Percentiles rank a stretch among this genome's conserved stretches.
Conservation (phyloP, 2,888 invertebrate species). For the Brachylomia viminalis region DNA sequence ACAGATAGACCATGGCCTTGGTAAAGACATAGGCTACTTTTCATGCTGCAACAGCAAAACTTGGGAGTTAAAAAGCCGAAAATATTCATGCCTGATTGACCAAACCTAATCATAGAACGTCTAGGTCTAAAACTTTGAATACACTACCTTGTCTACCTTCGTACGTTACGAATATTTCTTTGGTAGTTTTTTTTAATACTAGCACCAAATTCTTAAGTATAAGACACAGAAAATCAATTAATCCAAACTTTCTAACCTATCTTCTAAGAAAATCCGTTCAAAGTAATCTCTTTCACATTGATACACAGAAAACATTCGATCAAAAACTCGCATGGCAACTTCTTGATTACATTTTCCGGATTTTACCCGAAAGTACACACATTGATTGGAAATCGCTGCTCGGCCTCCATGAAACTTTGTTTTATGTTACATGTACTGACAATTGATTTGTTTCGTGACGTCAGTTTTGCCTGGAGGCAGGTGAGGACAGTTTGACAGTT, state of each 20-base stretch:
- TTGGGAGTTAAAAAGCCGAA: too few relatives aligned
- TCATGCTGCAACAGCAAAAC: too few relatives aligned
- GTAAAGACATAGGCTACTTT: too few relatives aligned
- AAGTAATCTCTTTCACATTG: constrained; percentile 7
- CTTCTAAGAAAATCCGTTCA: neutral
- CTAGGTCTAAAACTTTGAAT: too few relatives aligned
- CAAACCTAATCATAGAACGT: too few relatives aligned
- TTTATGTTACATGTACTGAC: constrained; percentile 67
- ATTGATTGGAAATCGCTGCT: constrained; percentile 77
- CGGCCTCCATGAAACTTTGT: constrained; percentile 69
- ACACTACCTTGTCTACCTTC: too few relatives aligned
- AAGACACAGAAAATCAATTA: neutral
- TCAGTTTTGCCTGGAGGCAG: constrained; percentile 7
- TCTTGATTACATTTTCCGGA: constrained; percentile 73
- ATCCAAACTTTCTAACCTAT: neutral
- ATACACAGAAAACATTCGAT: constrained; percentile 13
- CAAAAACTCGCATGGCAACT: constrained; percentile 32
- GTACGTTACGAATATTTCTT: too few relatives aligned
- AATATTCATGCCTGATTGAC: too few relatives aligned
- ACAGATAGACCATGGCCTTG: too few relatives aligned
- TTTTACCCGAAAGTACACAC: constrained; percentile 63
- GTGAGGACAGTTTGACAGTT: constrained; percentile 2
- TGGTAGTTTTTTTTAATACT: too few relatives aligned
- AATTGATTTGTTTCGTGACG: constrained; percentile 56
- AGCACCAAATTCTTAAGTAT: too few relatives aligned